Evolutionary conservation across 2,888 invertebrate species (phyloP), one percentile per base, ranked within the genome.

Genomic region (Idaea biselata): DNA sequence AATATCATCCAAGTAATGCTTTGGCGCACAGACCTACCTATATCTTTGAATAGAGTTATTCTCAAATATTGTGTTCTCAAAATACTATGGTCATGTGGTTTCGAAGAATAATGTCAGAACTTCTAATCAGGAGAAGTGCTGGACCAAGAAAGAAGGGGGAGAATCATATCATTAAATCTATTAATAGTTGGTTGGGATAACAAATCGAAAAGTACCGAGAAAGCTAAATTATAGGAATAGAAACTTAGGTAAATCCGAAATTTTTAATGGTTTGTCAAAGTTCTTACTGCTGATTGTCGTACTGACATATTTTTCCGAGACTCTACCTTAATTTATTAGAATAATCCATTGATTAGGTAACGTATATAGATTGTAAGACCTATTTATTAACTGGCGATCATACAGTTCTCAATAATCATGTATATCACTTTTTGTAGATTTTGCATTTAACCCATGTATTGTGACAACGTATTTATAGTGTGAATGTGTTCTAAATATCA

Each of bases 401-500:
- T 86, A 88, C 84, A 75, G 82, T 89, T 87, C 87, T 81, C 84
- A 85, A 86, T 89, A 90, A 89, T 89, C 89, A 86, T 87, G 83
- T 90, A 83, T 89, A 87, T 86, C 85, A 87, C 82, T 84, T 88
- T 89, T 88, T 82, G 91, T 91, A 91, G 91, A 81, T 87, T 88
- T 91, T 88, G 84, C 88, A 89, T 91, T 83, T 91, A 90, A 86
- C 84, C 83, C 86, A 88, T 89, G 89, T 91, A 91, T 90, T 86
- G 89, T 91, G 89, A 86, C 88, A 82, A 77, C 44, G 76, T 88
- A 87, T 85, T 81, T 83, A 86, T 86, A 86, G 84, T 77, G 89
- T 89, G 86, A 84, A 84, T 87, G 89, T 90, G 87, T 84, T 87
- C 85, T 89, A 78, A 77, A 79, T 84, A 76, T 84, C 76, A 74